Percentiles rank a stretch among this genome's conserved stretches.
These are phyloP conservation scores for Cynopterus brachyotis DNA, from an alignment of 2,113 vertebrate genomes.

Conservation along the genomic window DNA sequence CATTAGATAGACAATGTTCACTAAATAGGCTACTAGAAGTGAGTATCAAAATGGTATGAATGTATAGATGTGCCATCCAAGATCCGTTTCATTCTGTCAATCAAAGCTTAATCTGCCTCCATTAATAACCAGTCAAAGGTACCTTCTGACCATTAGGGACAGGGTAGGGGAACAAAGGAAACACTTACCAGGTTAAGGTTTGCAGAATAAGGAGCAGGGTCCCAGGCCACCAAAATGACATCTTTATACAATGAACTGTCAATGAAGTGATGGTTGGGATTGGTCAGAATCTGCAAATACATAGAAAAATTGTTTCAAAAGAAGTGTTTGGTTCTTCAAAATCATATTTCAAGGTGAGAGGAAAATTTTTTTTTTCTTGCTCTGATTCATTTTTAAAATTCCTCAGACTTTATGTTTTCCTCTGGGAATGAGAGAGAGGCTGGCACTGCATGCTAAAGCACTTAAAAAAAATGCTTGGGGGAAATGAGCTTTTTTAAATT, in stretches of 20 bases:
- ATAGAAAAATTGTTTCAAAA: constrained; percentile 17
- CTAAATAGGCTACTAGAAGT: not conserved
- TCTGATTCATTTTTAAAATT: not conserved
- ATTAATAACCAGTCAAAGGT: not conserved
- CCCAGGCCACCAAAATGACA: constrained; percentile 95
- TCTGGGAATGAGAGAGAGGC: not conserved
- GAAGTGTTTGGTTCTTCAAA: not conserved
- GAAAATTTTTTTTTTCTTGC: not conserved
- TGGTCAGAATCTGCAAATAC: constrained; percentile 92
- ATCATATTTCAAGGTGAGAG: not conserved
- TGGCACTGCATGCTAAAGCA: not conserved
- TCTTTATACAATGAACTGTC: constrained; percentile 95
- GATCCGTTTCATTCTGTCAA: not conserved
- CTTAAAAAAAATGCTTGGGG: not conserved
- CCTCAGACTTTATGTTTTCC: not conserved
- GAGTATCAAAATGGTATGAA: not conserved
- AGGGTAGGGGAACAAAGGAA: not conserved
- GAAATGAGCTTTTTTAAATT: not conserved
- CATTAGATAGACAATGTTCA: not conserved
- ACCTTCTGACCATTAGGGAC: not conserved
- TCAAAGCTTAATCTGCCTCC: not conserved
- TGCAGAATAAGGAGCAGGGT: constrained; percentile 95
- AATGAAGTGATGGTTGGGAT: constrained; percentile 91
- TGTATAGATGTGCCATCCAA: fast-evolving
- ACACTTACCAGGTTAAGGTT: constrained; percentile 92